Evolutionary conservation across 2,113 vertebrate species (phyloP), one percentile per base, ranked within the genome.

Genomic region (Phalacrocorax pelagicus): DNA sequence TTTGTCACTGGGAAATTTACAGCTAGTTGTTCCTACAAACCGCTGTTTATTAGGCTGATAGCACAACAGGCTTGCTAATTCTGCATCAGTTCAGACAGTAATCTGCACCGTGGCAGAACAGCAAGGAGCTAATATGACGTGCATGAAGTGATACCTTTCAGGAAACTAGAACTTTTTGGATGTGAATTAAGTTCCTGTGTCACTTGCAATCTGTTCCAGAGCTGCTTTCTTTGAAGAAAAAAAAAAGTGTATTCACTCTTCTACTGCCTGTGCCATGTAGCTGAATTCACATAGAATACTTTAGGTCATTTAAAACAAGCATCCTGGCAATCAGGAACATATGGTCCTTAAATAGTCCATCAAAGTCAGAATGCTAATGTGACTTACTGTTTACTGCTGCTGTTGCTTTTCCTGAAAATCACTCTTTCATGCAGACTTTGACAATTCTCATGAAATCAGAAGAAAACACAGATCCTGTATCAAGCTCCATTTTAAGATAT

Each of bases 291-390:
- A 22, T 10, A 70, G 38, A 86, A 62, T 78, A 90, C 36, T 66
- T 81, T n/a, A 83, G 32, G 75, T 95, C 78, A 93, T 94, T 88
- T 94, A 47, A 80, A 95, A 74, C 27, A 90, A 70, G 23, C 4
- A 10, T 93, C 47, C 78, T 96, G 62, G 32, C 67, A 96, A 70
- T 66, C 24, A 55, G 55, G 54, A 92, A 51, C 92, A 90, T 80
- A 88, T 86, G 85, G 20, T 93, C 18, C 8, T 27, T 55, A 93
- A 95, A 82, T n/a, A 85, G 70, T 65, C 81, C 70, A 80, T 93
- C 87, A 90, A 95, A 94, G 84, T 91, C 78, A 91, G 58, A 82
- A 90, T 57, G 65, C 27, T 87, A 93, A 96, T 71, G 26, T 52
- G 74, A 91, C 27, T 85, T 95, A 67, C 38, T 92, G 20, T 72